Base-by-base conservation (phyloP, 2,888 invertebrate species). In the Rosalia funebris region DNA sequence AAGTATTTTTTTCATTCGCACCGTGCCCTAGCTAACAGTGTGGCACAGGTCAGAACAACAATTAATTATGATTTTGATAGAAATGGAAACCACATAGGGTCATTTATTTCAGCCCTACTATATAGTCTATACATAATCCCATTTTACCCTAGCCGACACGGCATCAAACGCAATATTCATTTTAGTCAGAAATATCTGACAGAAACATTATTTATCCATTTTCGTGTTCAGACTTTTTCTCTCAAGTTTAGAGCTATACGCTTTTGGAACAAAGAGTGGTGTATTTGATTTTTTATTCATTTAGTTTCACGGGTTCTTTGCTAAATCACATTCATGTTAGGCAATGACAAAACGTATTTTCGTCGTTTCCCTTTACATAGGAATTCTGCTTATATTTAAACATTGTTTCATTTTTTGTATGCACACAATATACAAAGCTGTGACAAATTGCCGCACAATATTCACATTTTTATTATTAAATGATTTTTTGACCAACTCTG, bases 151-250 rank as follows among this genome's bases (percentile, higher is more conserved):
- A 32, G 15, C 1, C 17, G 42, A 50, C 50, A 50, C 20, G 20
- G 15, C 39, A 50, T 50, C 50, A 50, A 50, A 50, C 25, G 37
- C 20, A 12, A 41, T 31, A 53, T 53, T 53, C 53, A 53, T 53
- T 53, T 53, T 42, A 53, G 42, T 42, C 53, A 32, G 42, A 42
- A 50, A 31, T 42, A 50, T 53, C 31, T 53, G 53, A 53, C 53
- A 53, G 32, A 53, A 42, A 53, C 53, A 53, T 53, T 42, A 53
- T 53, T 53, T 42, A 53, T 53, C 41, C 42, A 53, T 53, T 53
- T 42, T 53, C 53, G 10, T 39, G 39, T 53, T 53, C 42, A 10
- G 32, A 11, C n/a, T 25, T 42, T 42, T 42, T 53, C 42, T 1
- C 32, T 7, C 41, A 42, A 42, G n/a, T 32, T 42, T 42, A 42